phyloP scores from a whole-genome alignment of 2,888 invertebrate genomes.

The Oscheius sp. region DNA sequence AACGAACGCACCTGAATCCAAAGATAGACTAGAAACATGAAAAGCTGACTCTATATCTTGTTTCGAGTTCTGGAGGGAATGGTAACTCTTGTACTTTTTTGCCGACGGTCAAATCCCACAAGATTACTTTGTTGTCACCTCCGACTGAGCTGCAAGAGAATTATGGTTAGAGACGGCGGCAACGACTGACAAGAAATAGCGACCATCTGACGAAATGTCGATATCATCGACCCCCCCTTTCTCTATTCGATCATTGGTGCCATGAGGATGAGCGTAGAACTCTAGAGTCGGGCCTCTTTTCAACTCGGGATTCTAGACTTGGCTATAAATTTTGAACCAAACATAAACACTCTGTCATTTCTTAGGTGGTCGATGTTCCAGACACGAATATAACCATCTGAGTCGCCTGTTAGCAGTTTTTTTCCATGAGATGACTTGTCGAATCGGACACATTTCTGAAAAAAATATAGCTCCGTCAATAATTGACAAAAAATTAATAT shows the following conservation, averaged over 20 bases:
- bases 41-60: conserved; percentile 49
- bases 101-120: conserved; percentile 60
- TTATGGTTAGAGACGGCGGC: not conserved
- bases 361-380: conserved; percentile 59
- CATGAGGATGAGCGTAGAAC: conserved; percentile 52
- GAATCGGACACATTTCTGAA: conserved; percentile 66
- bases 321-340: not conserved
- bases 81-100: conserved; percentile 49
- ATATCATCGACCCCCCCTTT: conserved; percentile 54
- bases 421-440: conserved; percentile 52
- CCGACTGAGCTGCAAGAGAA: conserved; percentile 49
- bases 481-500: not conserved
- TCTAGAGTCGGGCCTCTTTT: conserved; percentile 41
- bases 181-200: conserved; percentile 41
- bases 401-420: conserved; percentile 65
- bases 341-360: conserved; percentile 40
- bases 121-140: conserved; percentile 46
- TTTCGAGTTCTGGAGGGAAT: conserved; percentile 46
- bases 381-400: conserved; percentile 66
- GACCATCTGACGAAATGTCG: conserved; percentile 55
- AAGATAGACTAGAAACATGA: not conserved
- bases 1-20: conserved; percentile 61
- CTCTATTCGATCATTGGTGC: not conserved
- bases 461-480: not conserved
- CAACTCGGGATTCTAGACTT: conserved; percentile 44